Evolutionary conservation across 2,797 vertebrate genomes (phyloP).

Genomic region (Columba guinea): DNA sequence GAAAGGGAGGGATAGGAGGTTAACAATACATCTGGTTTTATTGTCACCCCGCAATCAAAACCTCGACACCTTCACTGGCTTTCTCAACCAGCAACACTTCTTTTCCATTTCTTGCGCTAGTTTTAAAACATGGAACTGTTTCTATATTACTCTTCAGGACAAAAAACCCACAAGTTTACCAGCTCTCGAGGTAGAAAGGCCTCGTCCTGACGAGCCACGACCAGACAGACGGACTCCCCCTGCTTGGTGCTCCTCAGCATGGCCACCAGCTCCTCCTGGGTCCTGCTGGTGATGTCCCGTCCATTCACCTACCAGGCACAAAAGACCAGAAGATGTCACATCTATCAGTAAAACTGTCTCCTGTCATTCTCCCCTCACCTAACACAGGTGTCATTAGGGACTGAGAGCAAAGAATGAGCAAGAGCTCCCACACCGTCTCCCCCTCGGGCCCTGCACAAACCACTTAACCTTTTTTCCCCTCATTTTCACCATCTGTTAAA

Average conservation of each 20-base stretch:
- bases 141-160: neutral
- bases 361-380: neutral
- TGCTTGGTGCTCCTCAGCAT: conserved; percentile 94
- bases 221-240: conserved; percentile 88
- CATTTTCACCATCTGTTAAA: conserved; percentile 41
- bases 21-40: no score
- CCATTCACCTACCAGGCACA: conserved; percentile 87
- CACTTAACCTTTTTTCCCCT: conserved; percentile 32
- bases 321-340: neutral
- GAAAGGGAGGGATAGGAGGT: no score
- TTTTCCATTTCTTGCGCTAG: neutral
- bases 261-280: conserved; percentile 93
- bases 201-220: conserved; percentile 91
- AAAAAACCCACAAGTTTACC: conserved; percentile 80
- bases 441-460: neutral
- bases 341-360: neutral
- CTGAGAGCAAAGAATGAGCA: neutral
- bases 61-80: neutral
- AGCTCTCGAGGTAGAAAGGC: conserved; percentile 92
- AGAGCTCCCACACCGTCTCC: neutral
- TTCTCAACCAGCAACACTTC: neutral
- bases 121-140: neutral
- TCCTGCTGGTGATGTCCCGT: conserved; percentile 86
- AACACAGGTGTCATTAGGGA: neutral
- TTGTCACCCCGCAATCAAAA: no score